A percentile compares a stretch with the other conserved stretches of the same genome.
phyloP scores from a whole-genome alignment of 2,888 invertebrate genomes.

The Lottia scabra region DNA sequence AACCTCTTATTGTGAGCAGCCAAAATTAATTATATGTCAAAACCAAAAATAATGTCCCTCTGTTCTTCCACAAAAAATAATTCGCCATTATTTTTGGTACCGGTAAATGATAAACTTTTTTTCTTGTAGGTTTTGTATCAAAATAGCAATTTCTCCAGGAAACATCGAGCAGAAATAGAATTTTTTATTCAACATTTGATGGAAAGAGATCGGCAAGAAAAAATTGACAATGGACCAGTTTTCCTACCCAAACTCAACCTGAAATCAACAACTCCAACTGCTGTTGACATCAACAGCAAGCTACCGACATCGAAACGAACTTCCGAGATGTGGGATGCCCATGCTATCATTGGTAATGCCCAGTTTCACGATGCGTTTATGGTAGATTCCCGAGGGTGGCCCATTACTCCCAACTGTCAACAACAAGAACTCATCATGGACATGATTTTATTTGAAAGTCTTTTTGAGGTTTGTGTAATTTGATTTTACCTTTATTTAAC shows the following conservation, averaged over 20 bases:
- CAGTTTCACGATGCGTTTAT: conserved; percentile 57
- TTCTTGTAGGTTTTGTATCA: neutral
- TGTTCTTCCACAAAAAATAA: too few relatives aligned
- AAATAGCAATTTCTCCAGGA: conserved; percentile 37
- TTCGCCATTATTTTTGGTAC: too few relatives aligned
- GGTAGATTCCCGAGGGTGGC: conserved; percentile 60
- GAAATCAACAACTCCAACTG: conserved; percentile 47
- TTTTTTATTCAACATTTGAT: conserved; percentile 48
- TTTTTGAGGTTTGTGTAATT: neutral
- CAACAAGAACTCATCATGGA: neutral
- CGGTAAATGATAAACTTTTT: too few relatives aligned
- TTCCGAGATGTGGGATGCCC: conserved; percentile 48
- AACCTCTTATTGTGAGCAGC: too few relatives aligned
- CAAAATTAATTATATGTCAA: too few relatives aligned
- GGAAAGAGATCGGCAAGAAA: conserved; percentile 33
- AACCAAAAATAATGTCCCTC: too few relatives aligned
- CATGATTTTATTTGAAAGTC: neutral
- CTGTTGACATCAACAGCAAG: conserved; percentile 52
- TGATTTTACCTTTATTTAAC: too few relatives aligned
- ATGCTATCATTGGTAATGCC: conserved; percentile 58
- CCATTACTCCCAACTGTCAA: conserved; percentile 24
- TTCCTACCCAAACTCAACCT: conserved; percentile 42
- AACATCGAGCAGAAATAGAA: conserved; percentile 56
- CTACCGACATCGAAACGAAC: conserved; percentile 43
- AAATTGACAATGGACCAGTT: conserved; percentile 25